Evolutionary conservation across 1,140 invertebrate genomes (phyloP), one percentile per base, ranked within the genome.

Genomic region (Danaus plexippus): DNA sequence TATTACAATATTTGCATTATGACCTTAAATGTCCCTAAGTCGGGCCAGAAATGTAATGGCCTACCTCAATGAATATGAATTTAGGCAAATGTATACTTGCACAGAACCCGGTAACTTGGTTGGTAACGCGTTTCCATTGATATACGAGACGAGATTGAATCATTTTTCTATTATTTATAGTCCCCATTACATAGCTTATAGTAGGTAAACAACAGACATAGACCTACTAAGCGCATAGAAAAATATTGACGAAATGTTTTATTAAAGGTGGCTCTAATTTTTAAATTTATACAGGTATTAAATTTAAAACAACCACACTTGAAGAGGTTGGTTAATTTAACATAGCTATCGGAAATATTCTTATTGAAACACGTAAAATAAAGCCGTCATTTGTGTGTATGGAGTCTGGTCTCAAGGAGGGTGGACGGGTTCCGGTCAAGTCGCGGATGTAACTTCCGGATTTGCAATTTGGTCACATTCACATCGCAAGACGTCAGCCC

Each of bases 391-490:
- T 15, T 15, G 1, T 15, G 15, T 15, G 15, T 15, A 73, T 76
- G 76, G 70, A 73, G 61, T 56, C 49, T 54, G 9, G 61, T 43
- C 52, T 52, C 61, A 63, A 52, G 49, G 67, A 67, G 70, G 62
- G 69, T 59, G 60, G 67, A 61, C 59, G 68, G 74, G 66, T 82
- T 84, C 80, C 80, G 80, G 80, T 84, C 80, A 84, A 84, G 78
- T 81, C 80, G 77, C 78, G 78, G 80, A 71, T 77, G 72, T 63
- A 66, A 70, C 74, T 81, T 84, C 80, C 80, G 80, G 59, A 69
- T 66, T 63, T 70, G 69, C 78, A 84, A 84, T 84, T 84, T 84
- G 77, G 70, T 72, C 75, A 77, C 74, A 84, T 84, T 84, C 78
- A 84, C 63, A 66, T 60, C 59, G 76, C 59, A 77, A 79, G 78